Conservation (phyloP, 2,797 vertebrate species). For the Vireo griseus region DNA sequence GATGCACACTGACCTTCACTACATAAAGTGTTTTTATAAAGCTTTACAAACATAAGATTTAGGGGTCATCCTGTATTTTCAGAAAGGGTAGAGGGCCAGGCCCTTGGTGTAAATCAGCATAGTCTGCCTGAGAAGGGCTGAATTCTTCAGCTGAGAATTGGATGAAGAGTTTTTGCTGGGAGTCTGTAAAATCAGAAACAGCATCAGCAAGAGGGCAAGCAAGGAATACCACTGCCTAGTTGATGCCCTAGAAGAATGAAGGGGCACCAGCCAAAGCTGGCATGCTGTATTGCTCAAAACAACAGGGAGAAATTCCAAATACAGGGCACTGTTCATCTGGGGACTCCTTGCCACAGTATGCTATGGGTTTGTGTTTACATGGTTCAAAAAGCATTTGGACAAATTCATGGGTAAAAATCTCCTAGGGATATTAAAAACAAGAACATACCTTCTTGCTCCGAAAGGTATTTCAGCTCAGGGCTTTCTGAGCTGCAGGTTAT, state of each 20-base stretch:
- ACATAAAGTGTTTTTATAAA: not conserved
- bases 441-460: not conserved
- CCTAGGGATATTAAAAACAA: not conserved
- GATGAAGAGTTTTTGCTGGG: not conserved
- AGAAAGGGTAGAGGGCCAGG: not conserved
- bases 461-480: not conserved
- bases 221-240: not conserved
- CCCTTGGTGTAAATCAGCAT: not conserved
- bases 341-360: not conserved
- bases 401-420: not conserved
- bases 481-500: not conserved
- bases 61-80: not conserved
- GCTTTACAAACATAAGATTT: not conserved
- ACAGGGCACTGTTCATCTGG: not conserved
- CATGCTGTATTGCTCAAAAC: not conserved
- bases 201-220: not conserved
- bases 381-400: not conserved
- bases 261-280: not conserved
- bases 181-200: not conserved
- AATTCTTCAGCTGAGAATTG: not conserved
- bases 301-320: not conserved
- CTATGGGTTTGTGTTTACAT: not conserved
- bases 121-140: not conserved
- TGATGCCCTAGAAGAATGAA: not conserved
- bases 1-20: not conserved